phyloP scores from a whole-genome alignment of 2,888 invertebrate species.

The Hololepta plana region DNA sequence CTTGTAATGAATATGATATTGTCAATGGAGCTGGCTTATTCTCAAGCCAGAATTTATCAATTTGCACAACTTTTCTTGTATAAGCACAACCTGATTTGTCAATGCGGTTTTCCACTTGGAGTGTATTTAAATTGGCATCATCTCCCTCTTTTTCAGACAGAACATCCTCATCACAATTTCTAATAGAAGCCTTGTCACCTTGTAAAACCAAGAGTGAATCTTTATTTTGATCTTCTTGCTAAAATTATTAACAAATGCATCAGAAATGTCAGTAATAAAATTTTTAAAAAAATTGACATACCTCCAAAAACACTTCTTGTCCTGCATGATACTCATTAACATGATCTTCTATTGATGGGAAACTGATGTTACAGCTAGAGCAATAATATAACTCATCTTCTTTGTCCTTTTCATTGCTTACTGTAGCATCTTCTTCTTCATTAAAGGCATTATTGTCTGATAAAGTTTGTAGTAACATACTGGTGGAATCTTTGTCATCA shows the following conservation, averaged over 20 bases:
- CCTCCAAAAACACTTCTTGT: conserved; percentile 49
- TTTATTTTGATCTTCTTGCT: neutral
- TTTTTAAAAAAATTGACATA: conserved; percentile 18
- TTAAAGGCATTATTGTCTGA: conserved; percentile 9
- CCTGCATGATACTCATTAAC: conserved; percentile 45
- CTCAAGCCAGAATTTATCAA: conserved; percentile 37
- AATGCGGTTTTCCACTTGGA: conserved; percentile 29
- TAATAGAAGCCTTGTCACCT: conserved; percentile 5
- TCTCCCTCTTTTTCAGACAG: no score
- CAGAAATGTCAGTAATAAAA: neutral
- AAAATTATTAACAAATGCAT: neutral
- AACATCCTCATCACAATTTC: no score
- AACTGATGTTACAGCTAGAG: conserved; percentile 44
- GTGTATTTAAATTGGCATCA: conserved; percentile 20
- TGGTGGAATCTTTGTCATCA: conserved; percentile 8
- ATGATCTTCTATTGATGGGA: conserved; percentile 44
- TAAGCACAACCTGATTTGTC: conserved; percentile 32
- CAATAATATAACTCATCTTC: conserved; percentile 38
- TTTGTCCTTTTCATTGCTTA: conserved; percentile 11
- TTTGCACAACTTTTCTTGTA: conserved; percentile 36
- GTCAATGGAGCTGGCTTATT: conserved; percentile 13
- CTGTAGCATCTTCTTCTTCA: conserved; percentile 7
- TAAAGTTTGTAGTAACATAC: conserved; percentile 12
- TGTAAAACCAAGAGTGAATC: conserved; percentile 7
- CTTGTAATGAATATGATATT: no score